These are phyloP conservation scores for Ernsta delagoae DNA, from an alignment of 2,888 invertebrate species.

Conservation along the genomic window DNA sequence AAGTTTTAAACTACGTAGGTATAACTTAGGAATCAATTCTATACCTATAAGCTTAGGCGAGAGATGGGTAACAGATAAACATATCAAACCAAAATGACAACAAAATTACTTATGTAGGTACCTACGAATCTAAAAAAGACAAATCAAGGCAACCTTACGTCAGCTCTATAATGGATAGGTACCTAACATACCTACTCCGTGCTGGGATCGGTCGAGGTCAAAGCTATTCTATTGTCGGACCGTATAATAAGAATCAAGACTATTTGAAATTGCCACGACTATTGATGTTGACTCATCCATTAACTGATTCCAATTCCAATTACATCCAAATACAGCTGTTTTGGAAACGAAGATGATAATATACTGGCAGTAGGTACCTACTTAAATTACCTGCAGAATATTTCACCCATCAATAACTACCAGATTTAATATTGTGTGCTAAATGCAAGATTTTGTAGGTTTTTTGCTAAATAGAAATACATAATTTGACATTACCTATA, in stretches of 20 bases:
- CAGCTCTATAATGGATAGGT: slow-evolving; percentile 45
- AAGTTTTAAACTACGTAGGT: too few species aligned
- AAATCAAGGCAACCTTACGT: slow-evolving; percentile 49
- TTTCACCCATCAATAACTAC: neutral
- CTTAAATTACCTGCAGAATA: neutral
- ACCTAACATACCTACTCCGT: slow-evolving; percentile 43
- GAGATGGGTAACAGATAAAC: too few species aligned
- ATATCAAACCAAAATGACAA: neutral
- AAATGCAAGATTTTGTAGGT: neutral
- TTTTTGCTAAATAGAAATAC: neutral
- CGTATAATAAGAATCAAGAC: slow-evolving; percentile 45
- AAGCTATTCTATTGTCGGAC: slow-evolving; percentile 72
- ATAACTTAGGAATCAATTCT: too few species aligned
- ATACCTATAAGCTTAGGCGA: too few species aligned
- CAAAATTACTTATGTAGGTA: slow-evolving; percentile 29
- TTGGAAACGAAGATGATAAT: neutral
- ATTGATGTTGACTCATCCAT: slow-evolving; percentile 41
- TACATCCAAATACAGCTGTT: slow-evolving; percentile 16
- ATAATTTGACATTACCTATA: too few species aligned
- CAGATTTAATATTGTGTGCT: neutral
- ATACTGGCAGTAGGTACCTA: neutral
- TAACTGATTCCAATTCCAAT: slow-evolving; percentile 25
- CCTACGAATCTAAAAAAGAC: slow-evolving; percentile 42
- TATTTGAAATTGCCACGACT: slow-evolving; percentile 39
- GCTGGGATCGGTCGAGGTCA: slow-evolving; percentile 71